A percentile compares a stretch with the other conserved stretches of the same genome.
Evolutionary conservation across 2,797 vertebrate species (phyloP).

Genomic region (Lagodon rhomboides): DNA sequence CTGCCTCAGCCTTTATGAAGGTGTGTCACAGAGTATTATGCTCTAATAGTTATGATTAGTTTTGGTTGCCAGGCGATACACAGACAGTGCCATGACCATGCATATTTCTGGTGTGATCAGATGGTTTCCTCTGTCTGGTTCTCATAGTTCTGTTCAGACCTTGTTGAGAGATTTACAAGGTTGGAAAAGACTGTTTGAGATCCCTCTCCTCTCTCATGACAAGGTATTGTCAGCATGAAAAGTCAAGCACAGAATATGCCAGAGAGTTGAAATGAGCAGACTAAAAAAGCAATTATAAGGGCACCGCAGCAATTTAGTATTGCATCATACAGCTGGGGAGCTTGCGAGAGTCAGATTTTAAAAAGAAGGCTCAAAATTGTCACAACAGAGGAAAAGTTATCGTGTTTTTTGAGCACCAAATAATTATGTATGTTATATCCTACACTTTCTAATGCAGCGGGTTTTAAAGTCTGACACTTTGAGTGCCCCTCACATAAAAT

Average conservation of each 20-base stretch:
- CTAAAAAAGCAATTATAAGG: neutral
- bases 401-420: neutral
- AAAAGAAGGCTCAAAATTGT: neutral
- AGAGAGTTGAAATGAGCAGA: neutral
- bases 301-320: neutral
- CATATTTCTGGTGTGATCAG: constrained; percentile 4
- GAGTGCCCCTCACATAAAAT: neutral
- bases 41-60: constrained; percentile 50
- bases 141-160: constrained; percentile 15
- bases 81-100: neutral
- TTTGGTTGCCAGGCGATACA: constrained; percentile 41
- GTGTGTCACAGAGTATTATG: constrained; percentile 41
- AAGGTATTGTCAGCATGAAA: constrained; percentile 13
- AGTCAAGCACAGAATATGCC: constrained; percentile 2
- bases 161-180: constrained; percentile 28
- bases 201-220: neutral
- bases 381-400: neutral
- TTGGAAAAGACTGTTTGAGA: constrained; percentile 18
- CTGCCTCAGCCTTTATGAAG: constrained; percentile 35
- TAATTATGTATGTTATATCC: neutral
- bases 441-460: neutral
- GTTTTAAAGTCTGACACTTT: neutral
- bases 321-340: neutral
- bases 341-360: neutral
- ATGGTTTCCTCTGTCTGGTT: constrained; percentile 37